These are phyloP conservation scores for Linepithema humile DNA, from an alignment of 1,140 invertebrate genomes.

Conservation along the genomic window DNA sequence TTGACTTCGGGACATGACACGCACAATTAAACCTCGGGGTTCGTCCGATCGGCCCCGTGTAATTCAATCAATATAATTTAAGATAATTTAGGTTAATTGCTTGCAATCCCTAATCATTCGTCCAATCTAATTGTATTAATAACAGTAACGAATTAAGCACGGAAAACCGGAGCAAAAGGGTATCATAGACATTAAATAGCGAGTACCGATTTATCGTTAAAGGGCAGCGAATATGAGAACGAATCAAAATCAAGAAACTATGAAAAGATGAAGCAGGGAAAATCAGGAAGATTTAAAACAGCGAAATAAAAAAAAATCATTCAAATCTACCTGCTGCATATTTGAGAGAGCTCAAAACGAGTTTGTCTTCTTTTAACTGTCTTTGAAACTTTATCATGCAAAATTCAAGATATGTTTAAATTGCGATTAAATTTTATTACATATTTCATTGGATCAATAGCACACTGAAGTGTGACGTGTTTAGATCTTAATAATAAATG, in stretches of 20 bases:
- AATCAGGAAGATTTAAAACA: not conserved
- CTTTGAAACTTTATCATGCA: not conserved
- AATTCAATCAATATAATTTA: slow-evolving; percentile 70
- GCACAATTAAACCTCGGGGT: slow-evolving; percentile 56
- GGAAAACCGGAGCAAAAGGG: not conserved
- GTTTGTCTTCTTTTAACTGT: not conserved
- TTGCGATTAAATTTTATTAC: not conserved
- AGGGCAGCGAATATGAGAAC: not conserved
- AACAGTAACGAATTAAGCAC: not conserved
- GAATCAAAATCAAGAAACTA: not conserved
- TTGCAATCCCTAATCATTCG: slow-evolving; percentile 54
- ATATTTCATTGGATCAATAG: not conserved
- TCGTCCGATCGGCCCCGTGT: slow-evolving; percentile 53
- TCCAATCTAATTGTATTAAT: slow-evolving; percentile 53
- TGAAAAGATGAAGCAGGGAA: no score
- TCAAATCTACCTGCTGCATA: not conserved
- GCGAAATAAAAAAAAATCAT: not conserved
- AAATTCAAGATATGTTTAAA: not conserved
- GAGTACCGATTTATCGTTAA: not conserved
- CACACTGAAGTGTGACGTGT: not conserved
- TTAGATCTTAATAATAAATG: not conserved
- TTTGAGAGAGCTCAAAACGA: no score
- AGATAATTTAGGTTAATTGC: slow-evolving; percentile 65
- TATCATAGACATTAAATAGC: not conserved
- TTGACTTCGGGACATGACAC: slow-evolving; percentile 53